phyloP scores from a whole-genome alignment of 2,888 invertebrate genomes.

The Xanthorhoe spadicearia region DNA sequence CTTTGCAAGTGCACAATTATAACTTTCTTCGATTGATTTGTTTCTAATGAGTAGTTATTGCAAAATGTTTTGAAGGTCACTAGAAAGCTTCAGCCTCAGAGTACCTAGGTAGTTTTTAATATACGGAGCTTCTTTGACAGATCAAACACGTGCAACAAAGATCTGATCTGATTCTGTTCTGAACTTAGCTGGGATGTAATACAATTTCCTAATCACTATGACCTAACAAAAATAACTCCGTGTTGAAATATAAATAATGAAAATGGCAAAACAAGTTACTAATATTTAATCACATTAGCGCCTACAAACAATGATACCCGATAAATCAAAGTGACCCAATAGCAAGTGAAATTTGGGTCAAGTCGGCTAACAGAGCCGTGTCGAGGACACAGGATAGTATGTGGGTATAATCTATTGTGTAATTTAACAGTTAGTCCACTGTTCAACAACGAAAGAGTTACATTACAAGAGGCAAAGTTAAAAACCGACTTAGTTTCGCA shows the following conservation, averaged over 20 bases:
- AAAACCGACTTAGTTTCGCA: not conserved
- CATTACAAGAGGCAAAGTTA: not conserved
- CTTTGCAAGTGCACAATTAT: not conserved
- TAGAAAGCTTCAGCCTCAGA: no score
- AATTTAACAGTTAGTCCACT: slow-evolving; percentile 1
- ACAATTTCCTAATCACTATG: no score
- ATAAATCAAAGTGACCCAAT: slow-evolving; percentile 35
- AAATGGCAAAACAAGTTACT: no score
- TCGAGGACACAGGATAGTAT: slow-evolving; percentile 40
- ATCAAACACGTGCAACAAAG: no score
- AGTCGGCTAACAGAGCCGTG: slow-evolving; percentile 29
- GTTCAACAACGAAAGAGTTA: not conserved
- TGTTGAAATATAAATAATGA: no score
- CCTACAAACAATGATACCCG: slow-evolving; percentile 12
- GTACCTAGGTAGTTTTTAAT: no score
- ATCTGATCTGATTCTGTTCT: no score
- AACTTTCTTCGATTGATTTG: not conserved
- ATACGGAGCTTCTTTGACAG: no score
- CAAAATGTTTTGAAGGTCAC: slow-evolving; percentile 9
- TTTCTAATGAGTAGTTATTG: not conserved
- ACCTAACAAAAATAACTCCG: no score
- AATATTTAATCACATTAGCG: not conserved
- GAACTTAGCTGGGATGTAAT: no score
- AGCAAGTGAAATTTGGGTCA: slow-evolving; percentile 43
- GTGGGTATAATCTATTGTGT: slow-evolving; percentile 22